Evolutionary conservation across 2,888 invertebrate species (phyloP).

Genomic region (Ormyrus labotus): DNA sequence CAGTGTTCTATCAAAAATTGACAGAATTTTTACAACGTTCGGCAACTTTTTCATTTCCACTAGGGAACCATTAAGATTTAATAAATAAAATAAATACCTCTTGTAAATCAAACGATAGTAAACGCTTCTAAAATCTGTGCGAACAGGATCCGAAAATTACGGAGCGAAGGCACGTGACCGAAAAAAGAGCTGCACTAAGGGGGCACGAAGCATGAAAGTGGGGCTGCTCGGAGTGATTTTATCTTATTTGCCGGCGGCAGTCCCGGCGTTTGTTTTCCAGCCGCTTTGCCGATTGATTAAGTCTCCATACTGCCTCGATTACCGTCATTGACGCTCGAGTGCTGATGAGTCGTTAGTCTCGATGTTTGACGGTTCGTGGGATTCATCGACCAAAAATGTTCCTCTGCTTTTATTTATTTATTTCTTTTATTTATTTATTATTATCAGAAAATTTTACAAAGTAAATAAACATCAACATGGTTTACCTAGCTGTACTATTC

Average conservation of each 20-base stretch:
- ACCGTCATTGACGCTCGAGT: not conserved
- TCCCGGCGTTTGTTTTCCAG: conserved; percentile 72
- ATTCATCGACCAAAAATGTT: too few species aligned
- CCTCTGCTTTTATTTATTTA: too few species aligned
- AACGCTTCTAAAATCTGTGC: conserved; percentile 14
- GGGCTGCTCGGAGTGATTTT: conserved; percentile 70
- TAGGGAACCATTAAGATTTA: too few species aligned
- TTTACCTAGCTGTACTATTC: too few species aligned
- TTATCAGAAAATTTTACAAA: too few species aligned
- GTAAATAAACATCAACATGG: too few species aligned
- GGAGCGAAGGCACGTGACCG: not conserved
- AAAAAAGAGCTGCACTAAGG: conserved; percentile 3
- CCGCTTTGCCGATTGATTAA: conserved; percentile 75
- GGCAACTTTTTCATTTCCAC: too few species aligned
- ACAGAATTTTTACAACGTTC: too few species aligned
- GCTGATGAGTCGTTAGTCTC: not conserved
- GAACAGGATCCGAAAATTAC: not conserved
- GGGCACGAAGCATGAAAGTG: not conserved
- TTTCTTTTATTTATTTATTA: too few species aligned
- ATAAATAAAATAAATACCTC: too few species aligned
- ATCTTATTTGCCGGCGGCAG: conserved; percentile 69
- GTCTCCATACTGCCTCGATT: conserved; percentile 58
- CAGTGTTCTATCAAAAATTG: too few species aligned
- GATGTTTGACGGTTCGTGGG: too few species aligned
- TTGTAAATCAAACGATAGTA: not conserved